Conservation (phyloP, 2,113 vertebrate species). For the Aptenodytes forsteri region DNA sequence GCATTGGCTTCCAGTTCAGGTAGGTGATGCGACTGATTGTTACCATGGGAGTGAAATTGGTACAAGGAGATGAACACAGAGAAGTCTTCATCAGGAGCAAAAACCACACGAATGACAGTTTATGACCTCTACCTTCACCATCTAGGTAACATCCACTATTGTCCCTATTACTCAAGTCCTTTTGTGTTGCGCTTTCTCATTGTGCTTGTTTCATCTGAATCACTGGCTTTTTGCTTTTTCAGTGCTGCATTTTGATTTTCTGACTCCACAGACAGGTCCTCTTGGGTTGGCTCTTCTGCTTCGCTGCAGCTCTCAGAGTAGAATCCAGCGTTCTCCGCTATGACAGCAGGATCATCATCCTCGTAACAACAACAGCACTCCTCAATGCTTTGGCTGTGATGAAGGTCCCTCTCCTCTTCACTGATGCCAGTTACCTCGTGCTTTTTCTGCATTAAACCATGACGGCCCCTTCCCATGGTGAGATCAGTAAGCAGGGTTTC, state of each 20-base stretch:
- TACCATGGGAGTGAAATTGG: neutral
- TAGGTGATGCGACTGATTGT: neutral
- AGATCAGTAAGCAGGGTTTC: too few species aligned
- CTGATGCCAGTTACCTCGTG: constrained; percentile 49
- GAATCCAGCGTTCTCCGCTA: constrained; percentile 81
- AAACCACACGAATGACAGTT: neutral
- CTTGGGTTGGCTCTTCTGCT: constrained; percentile 65
- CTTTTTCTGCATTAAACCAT: neutral
- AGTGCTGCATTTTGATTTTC: neutral
- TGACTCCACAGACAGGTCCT: neutral
- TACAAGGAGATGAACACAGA: neutral
- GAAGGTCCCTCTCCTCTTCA: constrained; percentile 63
- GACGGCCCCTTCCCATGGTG: too few species aligned
- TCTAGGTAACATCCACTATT: neutral
- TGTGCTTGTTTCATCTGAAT: neutral
- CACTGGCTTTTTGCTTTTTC: neutral
- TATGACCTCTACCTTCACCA: neutral
- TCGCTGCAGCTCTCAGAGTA: constrained; percentile 62
- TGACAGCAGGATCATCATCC: constrained; percentile 74
- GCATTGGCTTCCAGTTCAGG: neutral
- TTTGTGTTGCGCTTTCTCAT: constrained; percentile 73
- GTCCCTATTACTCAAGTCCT: constrained; percentile 15
- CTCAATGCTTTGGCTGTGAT: constrained; percentile 55
- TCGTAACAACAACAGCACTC: constrained; percentile 17
- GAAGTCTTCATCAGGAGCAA: neutral